Evolutionary conservation across 2,888 invertebrate genomes (phyloP).

Genomic region (Diarsia rubi): DNA sequence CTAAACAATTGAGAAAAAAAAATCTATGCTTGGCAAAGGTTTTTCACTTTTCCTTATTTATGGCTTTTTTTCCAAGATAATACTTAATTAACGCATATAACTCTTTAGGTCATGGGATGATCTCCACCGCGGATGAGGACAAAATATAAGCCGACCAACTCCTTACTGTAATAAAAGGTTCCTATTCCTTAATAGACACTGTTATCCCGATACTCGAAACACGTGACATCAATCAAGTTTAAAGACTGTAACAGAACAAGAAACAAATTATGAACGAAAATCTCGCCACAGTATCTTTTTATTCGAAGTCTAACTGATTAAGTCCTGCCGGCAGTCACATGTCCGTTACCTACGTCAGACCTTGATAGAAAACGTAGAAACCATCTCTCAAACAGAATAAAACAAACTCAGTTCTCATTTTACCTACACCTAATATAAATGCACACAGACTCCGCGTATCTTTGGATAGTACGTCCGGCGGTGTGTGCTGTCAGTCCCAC

Average conservation of each 20-base stretch:
- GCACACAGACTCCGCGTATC: slow-evolving; percentile 46
- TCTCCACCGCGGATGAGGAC: background rate
- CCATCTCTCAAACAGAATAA: slow-evolving; percentile 55
- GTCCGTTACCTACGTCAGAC: slow-evolving; percentile 34
- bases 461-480: slow-evolving; percentile 28
- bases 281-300: background rate
- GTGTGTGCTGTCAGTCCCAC: slow-evolving; percentile 49
- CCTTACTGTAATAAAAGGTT: background rate
- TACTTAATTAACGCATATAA: background rate
- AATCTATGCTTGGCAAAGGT: background rate
- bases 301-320: slow-evolving; percentile 30
- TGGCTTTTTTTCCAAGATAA: background rate
- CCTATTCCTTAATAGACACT: background rate
- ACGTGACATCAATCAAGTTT: slow-evolving; percentile 38
- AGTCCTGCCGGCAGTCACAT: slow-evolving; percentile 36
- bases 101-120: background rate
- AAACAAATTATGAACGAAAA: slow-evolving; percentile 13
- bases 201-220: slow-evolving; percentile 6
- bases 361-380: slow-evolving; percentile 30
- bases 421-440: slow-evolving; percentile 56
- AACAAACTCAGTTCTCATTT: slow-evolving; percentile 53
- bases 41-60: background rate
- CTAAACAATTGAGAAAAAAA: background rate
- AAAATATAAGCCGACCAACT: background rate
- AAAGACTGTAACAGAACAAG: slow-evolving; percentile 12